Evolutionary conservation across 2,113 vertebrate genomes (phyloP).

Genomic region (Columba livia): DNA sequence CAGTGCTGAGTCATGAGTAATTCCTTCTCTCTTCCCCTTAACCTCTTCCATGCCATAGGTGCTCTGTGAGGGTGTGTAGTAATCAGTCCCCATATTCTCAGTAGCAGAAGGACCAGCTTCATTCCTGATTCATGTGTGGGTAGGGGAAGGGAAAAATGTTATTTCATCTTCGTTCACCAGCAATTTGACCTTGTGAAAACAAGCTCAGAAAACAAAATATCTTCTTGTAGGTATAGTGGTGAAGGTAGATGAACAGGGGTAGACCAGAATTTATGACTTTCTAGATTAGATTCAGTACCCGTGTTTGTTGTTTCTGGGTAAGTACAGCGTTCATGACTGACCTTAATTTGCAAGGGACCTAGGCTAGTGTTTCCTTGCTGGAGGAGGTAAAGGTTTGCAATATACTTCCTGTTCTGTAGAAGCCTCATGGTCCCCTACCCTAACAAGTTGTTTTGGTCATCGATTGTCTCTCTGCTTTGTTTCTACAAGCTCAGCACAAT

Average conservation of each 20-base stretch:
- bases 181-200: background rate
- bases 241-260: background rate
- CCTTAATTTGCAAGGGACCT: background rate
- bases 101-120: background rate
- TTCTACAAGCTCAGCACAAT: background rate
- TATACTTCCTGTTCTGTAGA: background rate
- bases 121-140: background rate
- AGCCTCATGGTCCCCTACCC: background rate
- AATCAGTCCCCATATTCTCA: no score
- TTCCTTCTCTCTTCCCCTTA: background rate
- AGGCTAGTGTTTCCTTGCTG: background rate
- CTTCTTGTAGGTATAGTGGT: background rate
- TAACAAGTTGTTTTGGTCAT: background rate
- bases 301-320: background rate
- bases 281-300: background rate
- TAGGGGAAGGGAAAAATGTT: background rate
- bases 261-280: background rate
- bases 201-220: background rate
- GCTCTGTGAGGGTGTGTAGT: background rate
- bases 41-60: background rate
- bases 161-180: background rate
- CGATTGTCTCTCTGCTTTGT: background rate
- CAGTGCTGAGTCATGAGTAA: background rate
- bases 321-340: background rate
- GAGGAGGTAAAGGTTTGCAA: background rate